Percentiles rank a stretch among this genome's conserved stretches.
These are phyloP conservation scores for Eueremaeus valkanovi DNA, from an alignment of 2,888 invertebrate species.

Conservation along the genomic window DNA sequence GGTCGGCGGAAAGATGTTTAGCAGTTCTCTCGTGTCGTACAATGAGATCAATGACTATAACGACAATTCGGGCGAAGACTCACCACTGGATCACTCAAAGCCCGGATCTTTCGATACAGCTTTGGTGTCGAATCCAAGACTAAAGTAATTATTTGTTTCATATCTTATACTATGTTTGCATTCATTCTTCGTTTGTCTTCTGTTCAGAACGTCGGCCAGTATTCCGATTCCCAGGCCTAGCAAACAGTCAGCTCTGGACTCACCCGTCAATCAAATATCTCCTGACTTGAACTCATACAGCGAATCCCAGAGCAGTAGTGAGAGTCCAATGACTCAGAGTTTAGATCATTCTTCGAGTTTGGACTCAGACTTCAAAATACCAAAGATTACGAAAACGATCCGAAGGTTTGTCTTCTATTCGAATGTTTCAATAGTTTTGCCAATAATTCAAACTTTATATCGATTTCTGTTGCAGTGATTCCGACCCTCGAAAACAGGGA, in stretches of 20 bases:
- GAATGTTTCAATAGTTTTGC: neutral
- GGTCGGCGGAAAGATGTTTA: constrained; percentile 32
- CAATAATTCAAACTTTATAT: neutral
- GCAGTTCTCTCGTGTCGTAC: constrained; percentile 29
- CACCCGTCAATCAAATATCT: neutral
- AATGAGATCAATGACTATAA: constrained; percentile 32
- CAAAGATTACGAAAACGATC: neutral
- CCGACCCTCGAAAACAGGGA: constrained; percentile 7
- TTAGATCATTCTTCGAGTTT: constrained; percentile 8
- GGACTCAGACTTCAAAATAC: constrained; percentile 5
- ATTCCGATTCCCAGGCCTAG: constrained; percentile 6
- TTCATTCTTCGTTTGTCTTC: neutral
- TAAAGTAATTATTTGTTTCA: neutral
- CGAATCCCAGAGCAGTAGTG: constrained; percentile 29
- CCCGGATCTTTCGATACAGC: neutral
- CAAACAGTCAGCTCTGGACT: neutral
- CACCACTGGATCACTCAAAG: constrained; percentile 14
- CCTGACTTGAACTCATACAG: constrained; percentile 2
- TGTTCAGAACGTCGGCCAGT: constrained; percentile 24
- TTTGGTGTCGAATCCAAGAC: neutral
- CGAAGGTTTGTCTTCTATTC: neutral
- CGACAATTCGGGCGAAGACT: constrained; percentile 31
- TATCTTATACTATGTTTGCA: neutral
- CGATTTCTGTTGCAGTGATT: neutral
- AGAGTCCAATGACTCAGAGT: neutral